Base-by-base conservation (phyloP, 2,797 vertebrate species). In the Neosalanx taihuensis region DNA sequence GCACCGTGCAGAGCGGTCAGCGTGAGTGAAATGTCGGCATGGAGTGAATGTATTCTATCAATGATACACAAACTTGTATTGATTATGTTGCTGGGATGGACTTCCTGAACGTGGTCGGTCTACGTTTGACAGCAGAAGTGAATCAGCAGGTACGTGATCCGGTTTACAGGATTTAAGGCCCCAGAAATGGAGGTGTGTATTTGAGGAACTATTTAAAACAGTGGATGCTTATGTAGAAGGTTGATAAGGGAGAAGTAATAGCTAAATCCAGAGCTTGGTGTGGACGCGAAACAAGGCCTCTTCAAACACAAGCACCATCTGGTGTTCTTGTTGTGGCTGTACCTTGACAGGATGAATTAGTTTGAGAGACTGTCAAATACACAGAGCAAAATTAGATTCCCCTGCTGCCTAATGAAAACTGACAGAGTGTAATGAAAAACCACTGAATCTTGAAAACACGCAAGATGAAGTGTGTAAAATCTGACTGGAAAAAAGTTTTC, bases 241-340 rank as follows among this genome's bases (percentile, higher is more conserved):
- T 56, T 56, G 51, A 56, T 56, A 5, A n/a, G 18, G 18, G 51
- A 17, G 51, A 18, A 5, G 17, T 15, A 10, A 2, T 46, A 26
- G 23, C 23, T 26, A 56, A 56, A 56, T 56, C 51, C 15, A 56
- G 15, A 17, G 18, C 51, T 56, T 56, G 46, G 69, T 72, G 76
- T 67, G 78, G 74, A 63, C 15, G 59, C 72, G 83, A 84, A 87
- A 87, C 79, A 84, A 88, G 89, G 81, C 77, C 80, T 81, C 78
- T 71, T 74, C 75, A 89, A 86, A 83, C 84, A 86, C 83, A 90
- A 91, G 92, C 89, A 90, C 89, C 92, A 93, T 92, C 90, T 93
- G 92, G 71, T 85, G 72, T 75, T 79, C 87, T 89, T 89, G 81
- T 84, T 67, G 30, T 72, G 69, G 79, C 78, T 83, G 80, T 85